Base-by-base conservation (phyloP, 2,888 invertebrate species). In the Physocephala rufipes region DNA sequence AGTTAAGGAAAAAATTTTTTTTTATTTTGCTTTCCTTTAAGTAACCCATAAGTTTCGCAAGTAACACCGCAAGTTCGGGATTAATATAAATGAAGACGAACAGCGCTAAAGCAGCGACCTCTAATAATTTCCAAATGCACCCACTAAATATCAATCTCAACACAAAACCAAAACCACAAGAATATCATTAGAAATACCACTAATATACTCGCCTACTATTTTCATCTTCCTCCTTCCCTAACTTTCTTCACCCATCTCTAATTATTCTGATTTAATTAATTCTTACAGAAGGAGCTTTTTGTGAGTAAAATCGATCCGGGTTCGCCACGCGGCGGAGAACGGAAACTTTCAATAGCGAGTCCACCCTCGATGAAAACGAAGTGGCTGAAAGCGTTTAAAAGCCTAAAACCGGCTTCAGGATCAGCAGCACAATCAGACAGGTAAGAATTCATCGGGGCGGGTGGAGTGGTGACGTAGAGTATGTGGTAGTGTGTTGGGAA, bases 341-440 rank as follows among this genome's bases (percentile, higher is more conserved):
- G 95, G 76, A 95, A 95, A 88, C 90, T 95, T 88, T 94, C 95
- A 58, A 91, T 93, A 67, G 91, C 93, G 72, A 94, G 94, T 78
- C 92, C 93, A 77, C 92, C 93, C 82, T 93, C 93, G 86, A 97
- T 97, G 91, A 97, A 97, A 89, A 95, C 94, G 85, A 97, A 97
- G 89, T 97, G 97, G 97, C 89, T 97, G 82, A 97, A 97, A 87
- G 97, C 97, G 77, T 96, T 97, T 89, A 93, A 95, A 86, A 96
- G 95, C 87, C 89, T 97, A 78, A 96, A 96, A 87, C 94, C 95
- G 55, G 92, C 93, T 78, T 89, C 89, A 77, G 89, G 88, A 73
- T 89, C 89, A 65, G 81, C 82, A 81, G 82, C 83, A 79, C 84
- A 82, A 80, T 81, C 86, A 71, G 91, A 92, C 84, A 92, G 91